Percentiles rank a stretch among this genome's conserved stretches.
Evolutionary conservation across 2,113 vertebrate species (phyloP).

Genomic region (Proteles cristata): DNA sequence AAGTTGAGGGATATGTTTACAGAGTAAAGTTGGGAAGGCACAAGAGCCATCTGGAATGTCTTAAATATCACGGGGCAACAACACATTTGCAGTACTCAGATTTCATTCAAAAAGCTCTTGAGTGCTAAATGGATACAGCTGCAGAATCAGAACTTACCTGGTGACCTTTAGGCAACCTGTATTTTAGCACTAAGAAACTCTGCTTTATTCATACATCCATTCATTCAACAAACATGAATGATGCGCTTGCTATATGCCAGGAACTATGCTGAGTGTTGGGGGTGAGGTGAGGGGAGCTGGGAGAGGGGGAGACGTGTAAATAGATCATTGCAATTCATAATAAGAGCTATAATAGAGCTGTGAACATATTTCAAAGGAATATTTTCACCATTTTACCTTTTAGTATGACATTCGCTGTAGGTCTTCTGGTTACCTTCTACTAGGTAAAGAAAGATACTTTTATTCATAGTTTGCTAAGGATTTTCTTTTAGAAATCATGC

Average conservation of each 20-base stretch:
- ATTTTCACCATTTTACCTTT: conserved; percentile 32
- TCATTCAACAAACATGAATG: not conserved
- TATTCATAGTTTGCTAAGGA: not conserved
- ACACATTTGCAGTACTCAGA: conserved; percentile 6
- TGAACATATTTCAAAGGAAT: conserved; percentile 27
- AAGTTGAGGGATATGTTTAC: conserved; percentile 32
- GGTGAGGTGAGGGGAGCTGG: not conserved
- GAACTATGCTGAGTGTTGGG: not conserved
- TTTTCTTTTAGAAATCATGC: not conserved
- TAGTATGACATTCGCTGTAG: not conserved
- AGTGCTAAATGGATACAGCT: not conserved
- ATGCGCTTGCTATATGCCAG: not conserved
- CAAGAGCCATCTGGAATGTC: conserved; percentile 48
- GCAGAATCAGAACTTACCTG: conserved; percentile 23
- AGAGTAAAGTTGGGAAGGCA: not conserved
- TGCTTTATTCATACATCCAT: not conserved
- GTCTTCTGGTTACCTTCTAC: not conserved
- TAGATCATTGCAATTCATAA: not conserved
- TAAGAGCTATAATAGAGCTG: not conserved
- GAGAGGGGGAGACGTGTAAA: not conserved
- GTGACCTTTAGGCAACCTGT: not conserved
- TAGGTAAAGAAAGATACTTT: not conserved
- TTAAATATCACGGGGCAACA: conserved; percentile 31
- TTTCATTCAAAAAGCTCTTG: conserved; percentile 9
- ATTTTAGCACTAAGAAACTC: not conserved